These are phyloP conservation scores for Macrotrachela quadricornifera DNA, from an alignment of 1,140 invertebrate genomes.

Conservation along the genomic window DNA sequence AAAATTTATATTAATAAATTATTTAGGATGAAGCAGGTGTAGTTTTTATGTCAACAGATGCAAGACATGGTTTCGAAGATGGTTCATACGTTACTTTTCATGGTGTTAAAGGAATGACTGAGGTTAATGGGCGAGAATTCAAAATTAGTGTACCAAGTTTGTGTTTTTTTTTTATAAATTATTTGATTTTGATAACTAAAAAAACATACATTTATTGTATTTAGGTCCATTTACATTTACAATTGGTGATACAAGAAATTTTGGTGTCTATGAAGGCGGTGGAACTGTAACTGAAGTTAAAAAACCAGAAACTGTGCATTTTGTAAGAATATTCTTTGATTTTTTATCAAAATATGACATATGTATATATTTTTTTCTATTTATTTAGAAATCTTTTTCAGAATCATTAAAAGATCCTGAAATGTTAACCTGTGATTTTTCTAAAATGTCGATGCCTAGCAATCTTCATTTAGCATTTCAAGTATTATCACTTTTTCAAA, in stretches of 20 bases:
- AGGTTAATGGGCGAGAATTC: slow-evolving; percentile 66
- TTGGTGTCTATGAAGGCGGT: slow-evolving; percentile 41
- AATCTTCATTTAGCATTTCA: slow-evolving; percentile 71
- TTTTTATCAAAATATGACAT: no score
- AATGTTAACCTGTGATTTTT: slow-evolving; percentile 73
- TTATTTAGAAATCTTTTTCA: slow-evolving; percentile 41
- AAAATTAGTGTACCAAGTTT: slow-evolving; percentile 48
- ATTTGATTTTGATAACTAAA: no score
- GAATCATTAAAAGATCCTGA: slow-evolving; percentile 58
- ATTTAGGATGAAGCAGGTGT: slow-evolving; percentile 46
- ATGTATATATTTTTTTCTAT: neutral
- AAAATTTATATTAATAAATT: no score
- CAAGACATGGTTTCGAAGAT: slow-evolving; percentile 45
- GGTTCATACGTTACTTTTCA: slow-evolving; percentile 83
- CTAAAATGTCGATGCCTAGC: slow-evolving; percentile 72
- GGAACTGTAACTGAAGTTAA: slow-evolving; percentile 88
- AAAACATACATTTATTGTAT: no score
- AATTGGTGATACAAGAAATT: slow-evolving; percentile 67
- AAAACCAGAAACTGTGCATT: slow-evolving; percentile 49
- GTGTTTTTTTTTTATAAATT: no score
- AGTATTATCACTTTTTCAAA: slow-evolving; percentile 21
- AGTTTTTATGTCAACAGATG: slow-evolving; percentile 33
- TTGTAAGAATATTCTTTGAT: slow-evolving; percentile 13
- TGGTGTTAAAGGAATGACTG: slow-evolving; percentile 77
- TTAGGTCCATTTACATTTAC: slow-evolving; percentile 87